phyloP scores from a whole-genome alignment of 2,797 vertebrate species.

The Alcedo atthis region DNA sequence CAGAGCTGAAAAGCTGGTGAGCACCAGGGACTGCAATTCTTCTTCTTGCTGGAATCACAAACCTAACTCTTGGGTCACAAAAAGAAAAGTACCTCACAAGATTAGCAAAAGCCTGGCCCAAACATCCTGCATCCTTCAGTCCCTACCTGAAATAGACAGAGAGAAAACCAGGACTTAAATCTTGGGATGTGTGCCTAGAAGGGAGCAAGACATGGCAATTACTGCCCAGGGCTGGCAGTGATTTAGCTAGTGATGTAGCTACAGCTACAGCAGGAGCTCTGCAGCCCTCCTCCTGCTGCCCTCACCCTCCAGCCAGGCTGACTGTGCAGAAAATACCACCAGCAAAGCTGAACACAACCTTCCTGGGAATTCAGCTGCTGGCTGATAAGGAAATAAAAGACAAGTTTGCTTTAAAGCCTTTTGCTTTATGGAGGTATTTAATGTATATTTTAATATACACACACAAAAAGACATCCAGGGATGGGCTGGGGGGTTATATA shows the following conservation, averaged over 20 bases:
- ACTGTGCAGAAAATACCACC: not conserved
- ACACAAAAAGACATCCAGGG: not conserved
- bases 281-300: not conserved
- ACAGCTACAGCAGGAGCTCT: not conserved
- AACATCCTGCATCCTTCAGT: not conserved
- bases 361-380: not conserved
- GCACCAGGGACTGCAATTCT: not conserved
- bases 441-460: not conserved
- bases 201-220: not conserved
- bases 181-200: not conserved
- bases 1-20: not conserved
- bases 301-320: not conserved
- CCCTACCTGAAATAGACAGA: not conserved
- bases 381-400: not conserved
- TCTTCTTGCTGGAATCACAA: slow-evolving; percentile 8
- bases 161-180: not conserved
- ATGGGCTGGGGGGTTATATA: not conserved
- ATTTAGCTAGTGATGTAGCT: no score
- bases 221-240: not conserved
- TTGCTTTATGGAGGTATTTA: not conserved
- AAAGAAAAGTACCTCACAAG: not conserved
- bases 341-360: not conserved
- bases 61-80: not conserved
- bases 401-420: not conserved
- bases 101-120: not conserved